phyloP scores from a whole-genome alignment of 1,140 invertebrate species.

The Bradynema listronoti region DNA sequence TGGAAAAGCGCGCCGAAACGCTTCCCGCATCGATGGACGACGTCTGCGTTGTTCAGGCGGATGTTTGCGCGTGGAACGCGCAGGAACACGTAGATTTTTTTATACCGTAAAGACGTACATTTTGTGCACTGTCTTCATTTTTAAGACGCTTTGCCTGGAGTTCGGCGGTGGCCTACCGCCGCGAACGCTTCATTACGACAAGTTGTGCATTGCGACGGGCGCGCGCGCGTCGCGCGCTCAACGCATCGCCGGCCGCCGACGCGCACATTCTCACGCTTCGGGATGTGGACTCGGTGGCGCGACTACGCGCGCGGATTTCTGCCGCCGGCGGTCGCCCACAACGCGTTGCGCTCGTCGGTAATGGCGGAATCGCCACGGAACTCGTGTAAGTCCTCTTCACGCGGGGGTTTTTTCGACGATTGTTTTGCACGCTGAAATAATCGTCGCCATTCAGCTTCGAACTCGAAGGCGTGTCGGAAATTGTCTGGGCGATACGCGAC shows the following conservation, averaged over 20 bases:
- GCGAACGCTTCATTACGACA: constrained; percentile 15
- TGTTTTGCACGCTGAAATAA: neutral
- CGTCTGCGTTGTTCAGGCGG: constrained; percentile 27
- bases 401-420: constrained; percentile 10
- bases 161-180: neutral
- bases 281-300: constrained; percentile 26
- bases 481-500: constrained; percentile 35
- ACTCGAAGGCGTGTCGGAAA: constrained; percentile 32
- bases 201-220: constrained; percentile 31
- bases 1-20: neutral
- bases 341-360: constrained; percentile 29
- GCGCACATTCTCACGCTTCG: constrained; percentile 22
- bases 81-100: too few relatives aligned
- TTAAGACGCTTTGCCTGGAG: constrained; percentile 10
- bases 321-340: too few relatives aligned
- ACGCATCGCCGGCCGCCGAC: too few relatives aligned
- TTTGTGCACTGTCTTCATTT: neutral
- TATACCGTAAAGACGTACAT: constrained; percentile 15
- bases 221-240: constrained; percentile 13
- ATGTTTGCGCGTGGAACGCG: constrained; percentile 21
- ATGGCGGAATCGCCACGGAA: constrained; percentile 40
- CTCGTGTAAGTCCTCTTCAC: constrained; percentile 27
- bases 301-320: constrained; percentile 10
- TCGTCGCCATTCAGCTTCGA: constrained; percentile 27
- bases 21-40: constrained; percentile 5